These are phyloP conservation scores for Excalfactoria chinensis DNA, from an alignment of 2,113 vertebrate species.

Conservation along the genomic window DNA sequence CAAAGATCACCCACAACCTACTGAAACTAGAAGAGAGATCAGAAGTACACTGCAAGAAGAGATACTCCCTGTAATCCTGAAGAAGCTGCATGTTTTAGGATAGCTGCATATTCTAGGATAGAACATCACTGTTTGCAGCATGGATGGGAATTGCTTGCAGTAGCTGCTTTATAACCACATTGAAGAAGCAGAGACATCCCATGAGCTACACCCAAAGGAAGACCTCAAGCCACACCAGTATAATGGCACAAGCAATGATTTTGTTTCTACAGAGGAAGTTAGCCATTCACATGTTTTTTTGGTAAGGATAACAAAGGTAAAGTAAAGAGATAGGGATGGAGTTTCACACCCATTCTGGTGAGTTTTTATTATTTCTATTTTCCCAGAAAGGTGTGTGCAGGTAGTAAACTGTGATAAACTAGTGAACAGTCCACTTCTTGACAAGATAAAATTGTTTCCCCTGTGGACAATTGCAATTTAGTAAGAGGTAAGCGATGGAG, in stretches of 20 bases:
- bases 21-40: background rate
- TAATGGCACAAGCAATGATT: background rate
- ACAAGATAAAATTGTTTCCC: background rate
- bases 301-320: background rate
- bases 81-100: background rate
- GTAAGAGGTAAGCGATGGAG: background rate
- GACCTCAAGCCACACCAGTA: background rate
- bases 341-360: background rate
- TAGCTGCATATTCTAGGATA: too few species aligned
- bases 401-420: background rate
- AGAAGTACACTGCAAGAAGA: background rate
- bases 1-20: background rate
- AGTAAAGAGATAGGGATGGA: background rate
- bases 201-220: background rate
- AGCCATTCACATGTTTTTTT: background rate
- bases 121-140: rapidly evolving
- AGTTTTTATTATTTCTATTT: background rate
- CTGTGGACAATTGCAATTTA: background rate
- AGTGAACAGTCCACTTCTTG: background rate
- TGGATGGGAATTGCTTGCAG: background rate
- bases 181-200: background rate
- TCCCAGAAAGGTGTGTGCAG: background rate
- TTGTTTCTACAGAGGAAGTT: background rate
- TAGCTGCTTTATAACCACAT: rapidly evolving
- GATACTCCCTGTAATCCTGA: background rate